Conservation (phyloP, 2,888 invertebrate species). For the Apodemia mormo region DNA sequence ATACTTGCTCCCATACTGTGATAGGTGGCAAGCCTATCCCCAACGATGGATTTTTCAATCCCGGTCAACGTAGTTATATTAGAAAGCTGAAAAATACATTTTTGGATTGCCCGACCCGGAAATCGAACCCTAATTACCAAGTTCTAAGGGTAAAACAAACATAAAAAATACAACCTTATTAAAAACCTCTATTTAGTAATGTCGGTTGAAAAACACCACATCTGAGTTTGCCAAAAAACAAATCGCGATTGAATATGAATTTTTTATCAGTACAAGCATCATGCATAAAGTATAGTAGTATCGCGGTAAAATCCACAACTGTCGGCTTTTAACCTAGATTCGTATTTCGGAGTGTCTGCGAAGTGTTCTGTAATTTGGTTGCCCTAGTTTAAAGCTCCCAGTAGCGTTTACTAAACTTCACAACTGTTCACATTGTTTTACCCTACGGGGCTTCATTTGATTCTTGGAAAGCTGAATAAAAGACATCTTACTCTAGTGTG, state of each 20-base stretch:
- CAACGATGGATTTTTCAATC: no score
- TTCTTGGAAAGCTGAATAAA: conserved; percentile 51
- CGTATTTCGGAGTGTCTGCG: conserved; percentile 14
- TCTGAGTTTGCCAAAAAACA: background rate
- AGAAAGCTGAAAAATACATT: no score
- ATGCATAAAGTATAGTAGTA: conserved; percentile 5
- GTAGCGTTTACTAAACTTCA: conserved; percentile 38
- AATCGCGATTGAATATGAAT: background rate
- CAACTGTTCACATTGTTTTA: conserved; percentile 43
- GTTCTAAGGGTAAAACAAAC: no score
- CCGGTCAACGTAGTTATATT: no score
- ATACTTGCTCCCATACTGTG: no score
- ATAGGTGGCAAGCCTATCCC: no score
- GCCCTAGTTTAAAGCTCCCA: conserved; percentile 33
- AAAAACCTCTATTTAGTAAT: no score
- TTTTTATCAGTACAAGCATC: conserved; percentile 7
- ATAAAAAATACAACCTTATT: no score
- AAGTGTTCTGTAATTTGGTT: background rate
- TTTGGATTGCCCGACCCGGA: no score
- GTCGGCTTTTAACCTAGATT: conserved; percentile 17
- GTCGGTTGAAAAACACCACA: background rate
- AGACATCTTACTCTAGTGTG: conserved; percentile 44
- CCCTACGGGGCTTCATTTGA: conserved; percentile 45
- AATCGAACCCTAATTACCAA: no score
- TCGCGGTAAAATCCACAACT: conserved; percentile 1